phyloP scores from a whole-genome alignment of 2,888 invertebrate species.

The Crioceris asparagi region DNA sequence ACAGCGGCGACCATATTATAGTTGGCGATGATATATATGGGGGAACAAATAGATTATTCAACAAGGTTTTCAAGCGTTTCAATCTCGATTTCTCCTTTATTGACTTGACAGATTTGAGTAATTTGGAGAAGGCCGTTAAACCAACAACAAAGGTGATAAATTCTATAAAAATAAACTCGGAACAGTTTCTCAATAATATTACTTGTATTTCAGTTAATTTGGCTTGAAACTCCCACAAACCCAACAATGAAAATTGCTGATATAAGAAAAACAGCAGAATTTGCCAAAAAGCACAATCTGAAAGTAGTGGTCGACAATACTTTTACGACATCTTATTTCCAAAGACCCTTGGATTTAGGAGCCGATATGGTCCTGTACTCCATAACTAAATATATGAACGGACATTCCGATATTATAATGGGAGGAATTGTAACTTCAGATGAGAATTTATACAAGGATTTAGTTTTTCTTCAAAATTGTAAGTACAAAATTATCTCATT shows the following conservation, averaged over 20 bases:
- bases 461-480: slow-evolving; percentile 86
- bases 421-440: slow-evolving; percentile 72
- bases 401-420: slow-evolving; percentile 96
- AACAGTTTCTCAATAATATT: no score
- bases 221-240: slow-evolving; percentile 96
- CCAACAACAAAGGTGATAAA: slow-evolving; percentile 82
- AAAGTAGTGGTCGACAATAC: slow-evolving; percentile 87
- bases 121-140: slow-evolving; percentile 58
- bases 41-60: slow-evolving; percentile 69
- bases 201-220: slow-evolving; percentile 54
- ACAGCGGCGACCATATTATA: slow-evolving; percentile 80
- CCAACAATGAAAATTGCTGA: slow-evolving; percentile 85
- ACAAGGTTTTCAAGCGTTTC: slow-evolving; percentile 46
- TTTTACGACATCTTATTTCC: slow-evolving; percentile 82
- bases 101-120: slow-evolving; percentile 59
- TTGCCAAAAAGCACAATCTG: slow-evolving; percentile 50
- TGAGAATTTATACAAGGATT: slow-evolving; percentile 55
- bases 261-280: slow-evolving; percentile 58
- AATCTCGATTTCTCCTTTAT: slow-evolving; percentile 68
- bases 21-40: slow-evolving; percentile 92
- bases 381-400: slow-evolving; percentile 96
- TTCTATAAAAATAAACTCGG: no score
- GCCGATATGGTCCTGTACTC: slow-evolving; percentile 90
- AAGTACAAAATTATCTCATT: slow-evolving; percentile 14
- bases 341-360: slow-evolving; percentile 82